Base-by-base conservation (phyloP, 2,797 vertebrate species). In the Decapterus maruadsi region DNA sequence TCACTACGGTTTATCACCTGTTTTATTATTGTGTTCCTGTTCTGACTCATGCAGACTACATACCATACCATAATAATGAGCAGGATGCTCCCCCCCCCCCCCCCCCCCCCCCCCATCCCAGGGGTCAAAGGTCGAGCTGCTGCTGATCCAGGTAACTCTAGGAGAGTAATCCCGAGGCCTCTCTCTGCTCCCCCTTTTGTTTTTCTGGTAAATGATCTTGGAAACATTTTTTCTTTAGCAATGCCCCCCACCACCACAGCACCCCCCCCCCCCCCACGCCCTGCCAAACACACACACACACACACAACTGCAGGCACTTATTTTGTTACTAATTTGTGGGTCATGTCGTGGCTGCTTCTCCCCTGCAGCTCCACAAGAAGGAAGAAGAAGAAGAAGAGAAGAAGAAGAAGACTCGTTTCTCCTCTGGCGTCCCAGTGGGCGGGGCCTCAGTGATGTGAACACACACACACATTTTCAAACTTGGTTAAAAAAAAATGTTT, bases 101-200 rank as follows among this genome's bases (percentile, higher is more conserved):
- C 70, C 67, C 64, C 36, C 64, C 68, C 31, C 75, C 68, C 65
- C 67, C 45, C 67, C 68, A 58, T 85, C 87, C 85, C 86, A 82
- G 84, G 84, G 68, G 88, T 90, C 91, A 92, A 89, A 93, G 92
- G 92, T 93, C 42, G 83, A 43, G 58, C 86, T 85, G 84, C 86
- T 86, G 82, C 87, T 93, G 92, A 92, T 92, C 93, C 87, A 68
- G 84, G 93, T 90, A 93, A 94, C 89, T 75, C 61, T 60, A 94
- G 93, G 67, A 91, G 92, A 89, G 85, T 94, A 94, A 94, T 93
- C 93, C 92, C 60, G 56, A 40, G 38, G 76, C 76, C 78, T 43
- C 62, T 68, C 56, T 85, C 88, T 81, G 62, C 63, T 54, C 64
- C 57, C 45, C 6, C 81, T 84, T 89, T 87, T 86, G 84, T 90